A percentile compares a stretch with the other conserved stretches of the same genome.
Conservation (phyloP, 2,888 invertebrate species). For the Dasysyrphus tricinctus region DNA sequence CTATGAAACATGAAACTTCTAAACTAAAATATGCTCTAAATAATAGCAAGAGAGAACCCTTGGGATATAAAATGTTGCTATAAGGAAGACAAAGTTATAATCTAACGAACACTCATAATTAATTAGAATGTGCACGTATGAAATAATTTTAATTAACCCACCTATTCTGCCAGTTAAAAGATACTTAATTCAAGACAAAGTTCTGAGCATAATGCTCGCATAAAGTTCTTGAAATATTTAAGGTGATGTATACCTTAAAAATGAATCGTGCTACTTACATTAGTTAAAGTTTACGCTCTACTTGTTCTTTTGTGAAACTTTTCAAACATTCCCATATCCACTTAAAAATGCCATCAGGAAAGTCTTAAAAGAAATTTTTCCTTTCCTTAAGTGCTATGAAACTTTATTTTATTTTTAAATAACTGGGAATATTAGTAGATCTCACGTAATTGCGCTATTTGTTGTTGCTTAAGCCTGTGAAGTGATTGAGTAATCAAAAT, state of each 20-base stretch:
- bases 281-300: constrained; percentile 9
- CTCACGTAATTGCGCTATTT: too few relatives aligned
- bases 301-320: constrained; percentile 17
- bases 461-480: too few relatives aligned
- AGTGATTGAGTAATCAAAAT: too few relatives aligned
- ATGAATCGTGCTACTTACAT: not conserved
- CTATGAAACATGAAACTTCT: not conserved
- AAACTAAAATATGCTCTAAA: not conserved
- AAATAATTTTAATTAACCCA: not conserved
- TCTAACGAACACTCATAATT: not conserved
- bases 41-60: not conserved
- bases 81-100: not conserved
- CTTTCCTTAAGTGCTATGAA: not conserved
- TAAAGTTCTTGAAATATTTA: not conserved
- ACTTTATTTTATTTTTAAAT: too few relatives aligned
- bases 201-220: not conserved
- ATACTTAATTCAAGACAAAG: not conserved
- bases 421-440: too few relatives aligned
- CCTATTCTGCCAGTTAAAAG: not conserved
- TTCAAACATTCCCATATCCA: not conserved
- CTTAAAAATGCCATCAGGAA: not conserved
- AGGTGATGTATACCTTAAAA: not conserved
- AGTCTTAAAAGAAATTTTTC: not conserved
- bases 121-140: not conserved
- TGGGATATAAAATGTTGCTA: not conserved